A percentile compares a stretch with the other conserved stretches of the same genome.
Conservation (phyloP, 2,113 vertebrate species). For the Oreotrochilus melanogaster region DNA sequence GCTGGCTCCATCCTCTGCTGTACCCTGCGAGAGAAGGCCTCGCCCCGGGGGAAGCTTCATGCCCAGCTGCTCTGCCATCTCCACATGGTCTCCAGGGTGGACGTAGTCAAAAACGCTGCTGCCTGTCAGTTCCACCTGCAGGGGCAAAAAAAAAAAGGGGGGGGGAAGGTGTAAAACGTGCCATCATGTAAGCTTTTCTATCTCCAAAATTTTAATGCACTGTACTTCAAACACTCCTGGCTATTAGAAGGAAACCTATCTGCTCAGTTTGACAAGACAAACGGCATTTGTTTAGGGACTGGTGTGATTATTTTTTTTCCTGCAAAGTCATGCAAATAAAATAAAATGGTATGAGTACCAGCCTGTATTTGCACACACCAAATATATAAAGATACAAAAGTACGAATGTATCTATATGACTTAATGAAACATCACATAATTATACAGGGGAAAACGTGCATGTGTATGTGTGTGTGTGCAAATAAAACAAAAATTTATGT, state of each 20-base stretch:
- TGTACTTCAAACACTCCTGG: conserved; percentile 25
- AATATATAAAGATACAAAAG: background rate
- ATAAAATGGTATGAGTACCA: background rate
- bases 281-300: background rate
- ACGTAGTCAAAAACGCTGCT: conserved; percentile 99
- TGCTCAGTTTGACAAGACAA: conserved; percentile 1
- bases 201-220: background rate
- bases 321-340: conserved; percentile 1
- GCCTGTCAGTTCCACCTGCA: conserved; percentile 98
- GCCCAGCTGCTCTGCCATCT: conserved; percentile 98
- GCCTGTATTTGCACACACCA: background rate
- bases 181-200: conserved; percentile 30
- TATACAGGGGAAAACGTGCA: background rate
- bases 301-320: background rate
- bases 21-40: conserved; percentile 90
- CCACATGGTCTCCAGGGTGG: conserved; percentile 97
- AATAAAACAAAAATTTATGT: conserved; percentile 8
- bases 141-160: conserved; percentile 45
- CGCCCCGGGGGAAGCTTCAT: conserved; percentile 98
- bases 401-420: background rate
- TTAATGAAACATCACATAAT: conserved; percentile 7
- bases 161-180: conserved; percentile 30
- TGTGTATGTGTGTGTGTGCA: background rate
- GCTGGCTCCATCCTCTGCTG: conserved; percentile 92
- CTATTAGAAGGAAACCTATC: conserved; percentile 31